A percentile compares a stretch with the other conserved stretches of the same genome.
Conservation (phyloP, 2,113 vertebrate species). For the Neotoma lepida region DNA sequence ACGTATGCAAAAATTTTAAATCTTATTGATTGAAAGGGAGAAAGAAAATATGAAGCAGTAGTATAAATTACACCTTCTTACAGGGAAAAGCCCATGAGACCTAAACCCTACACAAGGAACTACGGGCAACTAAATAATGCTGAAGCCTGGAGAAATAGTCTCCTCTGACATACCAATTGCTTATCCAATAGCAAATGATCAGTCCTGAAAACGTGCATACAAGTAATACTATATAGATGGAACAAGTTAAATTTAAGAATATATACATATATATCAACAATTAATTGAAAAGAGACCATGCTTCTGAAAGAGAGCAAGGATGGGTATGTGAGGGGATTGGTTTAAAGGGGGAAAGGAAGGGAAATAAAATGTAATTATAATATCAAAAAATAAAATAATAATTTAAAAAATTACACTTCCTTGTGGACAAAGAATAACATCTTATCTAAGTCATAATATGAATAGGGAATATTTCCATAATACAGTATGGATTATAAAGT, state of each 20-base stretch:
- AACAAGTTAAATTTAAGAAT: background rate
- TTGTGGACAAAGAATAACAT: slow-evolving; percentile 49
- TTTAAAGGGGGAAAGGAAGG: background rate
- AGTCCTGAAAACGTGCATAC: background rate
- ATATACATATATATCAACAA: background rate
- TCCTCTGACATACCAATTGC: background rate
- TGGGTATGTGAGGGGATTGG: background rate
- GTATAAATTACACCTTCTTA: background rate
- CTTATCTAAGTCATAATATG: background rate
- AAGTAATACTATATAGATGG: background rate
- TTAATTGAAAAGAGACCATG: background rate
- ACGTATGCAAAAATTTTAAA: slow-evolving; percentile 24
- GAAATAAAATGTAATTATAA: background rate
- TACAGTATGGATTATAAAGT: slow-evolving; percentile 47
- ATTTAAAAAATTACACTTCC: background rate
- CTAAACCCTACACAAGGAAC: background rate
- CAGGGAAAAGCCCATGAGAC: background rate
- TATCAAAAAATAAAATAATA: background rate
- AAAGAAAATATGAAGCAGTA: slow-evolving; percentile 41
- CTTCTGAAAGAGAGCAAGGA: background rate
- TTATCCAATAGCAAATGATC: background rate
- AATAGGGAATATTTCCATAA: slow-evolving; percentile 12
- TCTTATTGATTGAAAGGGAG: slow-evolving; percentile 50
- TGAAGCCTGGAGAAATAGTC: background rate
- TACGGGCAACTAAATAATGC: background rate